Percentiles rank a stretch among this genome's conserved stretches.
These are phyloP conservation scores for Drosophila sechellia DNA, from an alignment of 1,140 invertebrate species.

Conservation along the genomic window DNA sequence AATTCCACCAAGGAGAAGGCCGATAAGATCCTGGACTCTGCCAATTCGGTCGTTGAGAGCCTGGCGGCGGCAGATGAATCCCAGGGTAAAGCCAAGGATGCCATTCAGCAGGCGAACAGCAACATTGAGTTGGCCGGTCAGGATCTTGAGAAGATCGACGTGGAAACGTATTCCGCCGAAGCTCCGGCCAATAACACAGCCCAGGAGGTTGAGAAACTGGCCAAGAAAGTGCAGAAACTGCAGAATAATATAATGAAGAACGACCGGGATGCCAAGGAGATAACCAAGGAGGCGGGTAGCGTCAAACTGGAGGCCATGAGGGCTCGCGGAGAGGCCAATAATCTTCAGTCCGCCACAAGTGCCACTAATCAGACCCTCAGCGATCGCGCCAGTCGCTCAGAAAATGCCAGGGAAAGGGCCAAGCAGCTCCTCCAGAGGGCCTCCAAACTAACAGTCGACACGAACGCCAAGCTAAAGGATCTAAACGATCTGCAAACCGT, in stretches of 20 bases:
- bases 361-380: conserved; percentile 87
- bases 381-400: conserved; percentile 87
- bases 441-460: conserved; percentile 90
- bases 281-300: conserved; percentile 86
- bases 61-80: conserved; percentile 89
- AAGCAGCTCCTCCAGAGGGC: conserved; percentile 90
- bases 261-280: conserved; percentile 87
- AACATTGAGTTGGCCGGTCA: conserved; percentile 91
- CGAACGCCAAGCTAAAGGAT: conserved; percentile 90
- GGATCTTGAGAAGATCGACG: conserved; percentile 88
- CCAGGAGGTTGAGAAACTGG: conserved; percentile 88
- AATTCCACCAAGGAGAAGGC: conserved; percentile 89
- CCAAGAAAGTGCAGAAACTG: conserved; percentile 88
- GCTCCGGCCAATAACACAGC: conserved; percentile 90
- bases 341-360: conserved; percentile 77
- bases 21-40: conserved; percentile 86
- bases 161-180: conserved; percentile 90
- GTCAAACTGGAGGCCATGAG: conserved; percentile 85
- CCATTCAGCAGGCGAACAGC: conserved; percentile 91
- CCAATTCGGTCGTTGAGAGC: conserved; percentile 86
- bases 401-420: conserved; percentile 89
- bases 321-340: conserved; percentile 68
- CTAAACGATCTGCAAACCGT: conserved; percentile 84
- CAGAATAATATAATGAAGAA: conserved; percentile 92
- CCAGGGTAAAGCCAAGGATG: conserved; percentile 90